phyloP scores from a whole-genome alignment of 1,140 invertebrate genomes.

The Nymphalis io region DNA sequence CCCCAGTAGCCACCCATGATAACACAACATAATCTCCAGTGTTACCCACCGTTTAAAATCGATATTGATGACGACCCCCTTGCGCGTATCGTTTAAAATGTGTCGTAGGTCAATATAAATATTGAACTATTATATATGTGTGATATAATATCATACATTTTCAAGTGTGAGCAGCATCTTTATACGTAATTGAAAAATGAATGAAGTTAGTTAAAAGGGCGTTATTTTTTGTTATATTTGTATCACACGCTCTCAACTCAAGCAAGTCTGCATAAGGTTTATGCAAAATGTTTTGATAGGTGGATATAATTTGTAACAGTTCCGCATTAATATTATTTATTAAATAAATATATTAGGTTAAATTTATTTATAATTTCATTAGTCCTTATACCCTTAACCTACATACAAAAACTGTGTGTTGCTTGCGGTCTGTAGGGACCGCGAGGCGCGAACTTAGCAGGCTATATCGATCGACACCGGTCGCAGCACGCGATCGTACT shows the following conservation, averaged over 20 bases:
- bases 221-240: background rate
- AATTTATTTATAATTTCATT: background rate
- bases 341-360: background rate
- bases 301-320: background rate
- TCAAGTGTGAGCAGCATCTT: background rate
- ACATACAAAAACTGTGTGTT: conserved; percentile 13
- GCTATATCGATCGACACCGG: conserved; percentile 70
- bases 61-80: conserved; percentile 9
- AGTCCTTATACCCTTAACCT: conserved; percentile 10
- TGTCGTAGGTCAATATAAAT: conserved; percentile 23
- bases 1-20: conserved; percentile 40
- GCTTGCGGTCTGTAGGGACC: conserved; percentile 35
- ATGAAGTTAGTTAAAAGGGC: background rate
- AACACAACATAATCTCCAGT: conserved; percentile 14
- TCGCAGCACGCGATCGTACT: conserved; percentile 69
- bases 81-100: conserved; percentile 21
- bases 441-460: conserved; percentile 69
- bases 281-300: background rate
- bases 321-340: background rate
- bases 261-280: background rate
- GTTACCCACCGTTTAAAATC: conserved; percentile 1
- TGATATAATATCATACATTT: conserved; percentile 5
- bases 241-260: background rate
- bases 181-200: background rate
- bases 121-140: conserved; percentile 6